A percentile compares a stretch with the other conserved stretches of the same genome.
phyloP scores from a whole-genome alignment of 2,888 invertebrate species.

The Tenthredo notha region DNA sequence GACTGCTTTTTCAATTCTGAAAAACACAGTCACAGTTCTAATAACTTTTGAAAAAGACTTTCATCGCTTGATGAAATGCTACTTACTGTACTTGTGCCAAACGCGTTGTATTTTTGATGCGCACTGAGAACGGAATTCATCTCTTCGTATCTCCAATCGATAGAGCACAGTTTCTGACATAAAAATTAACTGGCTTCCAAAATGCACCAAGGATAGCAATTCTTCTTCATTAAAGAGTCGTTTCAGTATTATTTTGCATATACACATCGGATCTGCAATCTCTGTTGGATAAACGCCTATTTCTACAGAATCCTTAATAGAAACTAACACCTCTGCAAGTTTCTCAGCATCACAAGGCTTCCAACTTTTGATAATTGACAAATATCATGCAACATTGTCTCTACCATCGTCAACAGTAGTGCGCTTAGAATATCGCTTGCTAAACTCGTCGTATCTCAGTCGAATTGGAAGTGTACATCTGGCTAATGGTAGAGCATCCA shows the following conservation, averaged over 20 bases:
- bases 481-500: constrained; percentile 66
- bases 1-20: background rate
- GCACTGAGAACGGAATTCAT: constrained; percentile 60
- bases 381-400: constrained; percentile 4
- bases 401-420: background rate
- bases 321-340: background rate
- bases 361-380: background rate
- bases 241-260: constrained; percentile 47
- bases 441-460: constrained; percentile 64
- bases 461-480: constrained; percentile 67
- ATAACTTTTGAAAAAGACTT: background rate
- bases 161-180: constrained; percentile 63
- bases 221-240: constrained; percentile 54
- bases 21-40: background rate
- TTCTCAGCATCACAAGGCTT: background rate
- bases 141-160: constrained; percentile 63
- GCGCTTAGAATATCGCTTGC: constrained; percentile 61
- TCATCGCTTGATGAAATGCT: background rate
- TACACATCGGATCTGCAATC: constrained; percentile 7
- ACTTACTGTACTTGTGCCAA: constrained; percentile 65
- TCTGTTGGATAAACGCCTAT: constrained; percentile 32
- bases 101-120: constrained; percentile 66
- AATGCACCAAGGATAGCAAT: constrained; percentile 58
- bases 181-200: constrained; percentile 66
- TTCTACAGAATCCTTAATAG: background rate